These are phyloP conservation scores for Aphaenogaster floridana DNA, from an alignment of 1,140 invertebrate species.

Conservation along the genomic window DNA sequence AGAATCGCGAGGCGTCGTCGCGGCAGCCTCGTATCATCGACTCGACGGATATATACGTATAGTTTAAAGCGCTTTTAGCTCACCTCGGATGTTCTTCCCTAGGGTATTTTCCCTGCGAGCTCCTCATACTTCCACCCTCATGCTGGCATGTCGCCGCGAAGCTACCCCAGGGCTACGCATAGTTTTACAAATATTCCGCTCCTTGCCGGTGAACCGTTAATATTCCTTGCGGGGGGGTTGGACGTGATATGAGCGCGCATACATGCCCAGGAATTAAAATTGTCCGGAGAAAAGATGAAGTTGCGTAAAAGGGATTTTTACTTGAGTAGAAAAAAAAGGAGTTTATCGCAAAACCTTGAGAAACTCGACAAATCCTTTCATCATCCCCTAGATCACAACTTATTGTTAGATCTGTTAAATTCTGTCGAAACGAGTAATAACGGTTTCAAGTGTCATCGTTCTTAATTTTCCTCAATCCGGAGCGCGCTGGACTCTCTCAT, in stretches of 20 bases:
- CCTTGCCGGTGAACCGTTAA: conserved; percentile 79
- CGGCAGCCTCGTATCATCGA: conserved; percentile 52
- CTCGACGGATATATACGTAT: conserved; percentile 52
- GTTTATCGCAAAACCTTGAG: not conserved
- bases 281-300: conserved; percentile 44
- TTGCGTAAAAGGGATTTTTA: conserved; percentile 15
- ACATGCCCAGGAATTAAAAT: conserved; percentile 77
- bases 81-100: conserved; percentile 74
- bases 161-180: conserved; percentile 81
- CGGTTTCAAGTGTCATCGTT: not conserved
- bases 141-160: conserved; percentile 76
- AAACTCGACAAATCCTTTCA: not conserved
- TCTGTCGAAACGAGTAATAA: not conserved
- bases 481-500: not conserved
- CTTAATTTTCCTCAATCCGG: conserved; percentile 6
- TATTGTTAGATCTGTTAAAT: not conserved
- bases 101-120: conserved; percentile 83
- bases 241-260: conserved; percentile 23
- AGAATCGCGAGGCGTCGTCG: not conserved
- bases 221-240: conserved; percentile 70
- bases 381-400: not conserved
- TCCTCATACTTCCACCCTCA: conserved; percentile 79
- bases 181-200: conserved; percentile 85
- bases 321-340: not conserved
- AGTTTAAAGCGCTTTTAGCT: conserved; percentile 83